Evolutionary conservation across 2,113 vertebrate species (phyloP).

Genomic region (Chaetodon trifascialis): DNA sequence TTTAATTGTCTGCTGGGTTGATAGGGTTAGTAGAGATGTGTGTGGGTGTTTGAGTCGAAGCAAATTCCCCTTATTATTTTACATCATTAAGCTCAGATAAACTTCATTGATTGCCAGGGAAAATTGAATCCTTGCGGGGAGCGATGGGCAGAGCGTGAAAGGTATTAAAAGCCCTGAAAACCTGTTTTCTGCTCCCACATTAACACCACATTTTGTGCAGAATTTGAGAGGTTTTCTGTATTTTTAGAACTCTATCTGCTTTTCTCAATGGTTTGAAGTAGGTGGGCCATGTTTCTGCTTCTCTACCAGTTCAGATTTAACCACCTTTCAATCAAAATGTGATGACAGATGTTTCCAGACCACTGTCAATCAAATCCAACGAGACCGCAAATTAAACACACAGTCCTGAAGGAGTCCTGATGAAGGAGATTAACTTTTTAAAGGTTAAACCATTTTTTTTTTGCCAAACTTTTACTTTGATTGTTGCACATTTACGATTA

Average conservation of each 20-base stretch:
- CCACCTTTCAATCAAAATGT: not conserved
- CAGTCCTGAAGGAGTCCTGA: not conserved
- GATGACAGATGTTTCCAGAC: not conserved
- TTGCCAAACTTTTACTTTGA: not conserved
- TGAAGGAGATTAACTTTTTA: not conserved
- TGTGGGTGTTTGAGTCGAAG: slow-evolving; percentile 8
- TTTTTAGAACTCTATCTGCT: not conserved
- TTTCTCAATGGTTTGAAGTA: not conserved
- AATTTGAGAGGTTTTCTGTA: not conserved
- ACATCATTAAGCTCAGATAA: not conserved
- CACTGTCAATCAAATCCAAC: too few species aligned
- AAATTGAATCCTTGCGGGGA: not conserved
- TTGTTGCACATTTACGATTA: too few species aligned
- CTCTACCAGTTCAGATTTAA: not conserved
- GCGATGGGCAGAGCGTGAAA: not conserved
- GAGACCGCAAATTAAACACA: too few species aligned
- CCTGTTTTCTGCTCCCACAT: not conserved
- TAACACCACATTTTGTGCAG: not conserved
- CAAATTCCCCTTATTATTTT: not conserved
- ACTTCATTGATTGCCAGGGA: not conserved
- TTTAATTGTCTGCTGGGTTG: slow-evolving; percentile 32
- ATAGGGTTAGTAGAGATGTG: slow-evolving; percentile 13
- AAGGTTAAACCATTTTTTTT: not conserved
- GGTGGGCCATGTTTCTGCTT: not conserved
- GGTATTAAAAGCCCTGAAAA: not conserved